Evolutionary conservation across 2,888 invertebrate genomes (phyloP).

Genomic region (Synanthedon myopaeformis): DNA sequence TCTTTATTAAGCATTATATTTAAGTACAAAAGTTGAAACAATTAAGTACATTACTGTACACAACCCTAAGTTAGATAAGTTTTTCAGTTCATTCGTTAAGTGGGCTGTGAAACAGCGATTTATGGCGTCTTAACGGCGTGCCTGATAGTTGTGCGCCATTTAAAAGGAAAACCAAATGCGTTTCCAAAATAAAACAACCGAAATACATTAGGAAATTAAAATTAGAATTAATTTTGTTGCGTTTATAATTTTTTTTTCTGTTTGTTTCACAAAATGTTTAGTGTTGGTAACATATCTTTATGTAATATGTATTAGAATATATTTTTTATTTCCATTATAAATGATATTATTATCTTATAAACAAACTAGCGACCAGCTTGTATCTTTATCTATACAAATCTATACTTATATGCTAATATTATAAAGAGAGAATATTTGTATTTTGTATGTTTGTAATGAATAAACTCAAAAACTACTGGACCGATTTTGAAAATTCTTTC

Average conservation of each 20-base stretch:
- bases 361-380: no score
- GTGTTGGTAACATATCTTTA: no score
- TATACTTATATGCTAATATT: no score
- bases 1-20: no score
- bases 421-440: no score
- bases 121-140: slow-evolving; percentile 40
- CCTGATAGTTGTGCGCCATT: slow-evolving; percentile 39
- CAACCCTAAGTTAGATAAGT: slow-evolving; percentile 47
- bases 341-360: no score
- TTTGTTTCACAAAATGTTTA: background rate
- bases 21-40: slow-evolving; percentile 1
- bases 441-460: no score
- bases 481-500: no score
- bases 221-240: background rate
- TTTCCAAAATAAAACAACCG: background rate
- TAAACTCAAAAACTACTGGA: no score
- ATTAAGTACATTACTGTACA: slow-evolving; percentile 21
- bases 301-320: no score
- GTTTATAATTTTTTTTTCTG: background rate
- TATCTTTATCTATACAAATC: no score
- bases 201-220: background rate
- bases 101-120: slow-evolving; percentile 55
- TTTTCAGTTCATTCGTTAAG: slow-evolving; percentile 66
- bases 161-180: slow-evolving; percentile 6
- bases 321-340: no score